A percentile compares a stretch with the other conserved stretches of the same genome.
Conservation (phyloP, 2,888 invertebrate species). For the Leptura quadrifasciata region DNA sequence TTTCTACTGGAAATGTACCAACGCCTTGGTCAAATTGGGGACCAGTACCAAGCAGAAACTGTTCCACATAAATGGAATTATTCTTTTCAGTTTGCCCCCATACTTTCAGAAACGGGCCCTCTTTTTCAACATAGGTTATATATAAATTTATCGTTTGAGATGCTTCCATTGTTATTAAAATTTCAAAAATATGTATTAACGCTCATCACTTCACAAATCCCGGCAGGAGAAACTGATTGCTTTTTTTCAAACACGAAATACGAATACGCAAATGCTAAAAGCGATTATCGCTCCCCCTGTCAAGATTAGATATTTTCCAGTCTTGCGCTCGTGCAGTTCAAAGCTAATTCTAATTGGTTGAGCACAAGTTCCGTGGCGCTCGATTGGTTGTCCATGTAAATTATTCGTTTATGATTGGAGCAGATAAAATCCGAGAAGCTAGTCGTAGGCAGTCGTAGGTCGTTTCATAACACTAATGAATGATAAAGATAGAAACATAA, state of each 20-base stretch:
- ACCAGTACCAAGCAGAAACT: slow-evolving; percentile 73
- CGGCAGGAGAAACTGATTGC: slow-evolving; percentile 10
- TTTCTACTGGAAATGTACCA: slow-evolving; percentile 65
- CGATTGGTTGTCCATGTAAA: no score
- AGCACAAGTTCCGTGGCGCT: no score
- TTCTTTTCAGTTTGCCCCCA: slow-evolving; percentile 82
- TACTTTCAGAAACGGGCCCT: slow-evolving; percentile 82
- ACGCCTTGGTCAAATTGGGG: slow-evolving; percentile 74
- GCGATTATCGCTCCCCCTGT: slow-evolving; percentile 17
- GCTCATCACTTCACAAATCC: slow-evolving; percentile 9
- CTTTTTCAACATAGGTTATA: slow-evolving; percentile 82
- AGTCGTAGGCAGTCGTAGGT: no score
- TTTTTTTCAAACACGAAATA: not conserved
- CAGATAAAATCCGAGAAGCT: no score
- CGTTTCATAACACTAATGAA: no score
- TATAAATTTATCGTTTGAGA: slow-evolving; percentile 59
- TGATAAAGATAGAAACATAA: no score
- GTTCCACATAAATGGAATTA: slow-evolving; percentile 77
- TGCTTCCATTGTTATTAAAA: slow-evolving; percentile 26
- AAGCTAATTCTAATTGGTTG: no score
- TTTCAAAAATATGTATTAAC: slow-evolving; percentile 11
- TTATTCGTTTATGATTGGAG: no score
- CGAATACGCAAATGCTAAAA: slow-evolving; percentile 4
- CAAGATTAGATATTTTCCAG: no score
- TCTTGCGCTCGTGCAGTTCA: no score